Conservation (phyloP, 2,113 vertebrate genomes). For the Bagarius yarrelli region DNA sequence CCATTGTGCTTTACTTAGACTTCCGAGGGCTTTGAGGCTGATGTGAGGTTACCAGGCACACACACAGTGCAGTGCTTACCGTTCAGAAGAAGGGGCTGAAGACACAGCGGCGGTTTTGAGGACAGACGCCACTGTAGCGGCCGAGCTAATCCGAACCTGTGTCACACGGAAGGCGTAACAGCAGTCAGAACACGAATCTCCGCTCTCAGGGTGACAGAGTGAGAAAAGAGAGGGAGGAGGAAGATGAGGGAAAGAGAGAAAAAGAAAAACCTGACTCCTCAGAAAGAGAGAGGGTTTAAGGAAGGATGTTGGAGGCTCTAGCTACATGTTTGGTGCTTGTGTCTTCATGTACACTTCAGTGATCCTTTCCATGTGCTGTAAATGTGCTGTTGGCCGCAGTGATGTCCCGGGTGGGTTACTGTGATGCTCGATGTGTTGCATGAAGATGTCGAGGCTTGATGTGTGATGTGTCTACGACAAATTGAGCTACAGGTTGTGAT, state of each 20-base stretch:
- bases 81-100: conserved; percentile 41
- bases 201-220: conserved; percentile 53
- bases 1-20: conserved; percentile 23
- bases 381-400: conserved; percentile 53
- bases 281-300: conserved; percentile 52
- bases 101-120: conserved; percentile 83
- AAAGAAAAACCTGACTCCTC: conserved; percentile 69
- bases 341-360: conserved; percentile 66
- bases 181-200: conserved; percentile 74
- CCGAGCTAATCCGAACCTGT: conserved; percentile 91
- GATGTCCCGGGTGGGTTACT: conserved; percentile 54
- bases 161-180: conserved; percentile 91
- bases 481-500: conserved; percentile 24
- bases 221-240: conserved; percentile 63
- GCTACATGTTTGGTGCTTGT: conserved; percentile 67
- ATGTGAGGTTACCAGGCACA: conserved; percentile 33
- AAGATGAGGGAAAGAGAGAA: conserved; percentile 52
- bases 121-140: conserved; percentile 86
- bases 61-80: conserved; percentile 43
- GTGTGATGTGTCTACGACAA: conserved; percentile 23
- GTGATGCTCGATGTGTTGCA: conserved; percentile 49
- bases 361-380: conserved; percentile 65
- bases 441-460: conserved; percentile 35
- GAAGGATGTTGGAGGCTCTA: conserved; percentile 40
- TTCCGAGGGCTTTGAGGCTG: conserved; percentile 36